Evolutionary conservation across 2,113 vertebrate species (phyloP).

Genomic region (Atractosteus spatula): DNA sequence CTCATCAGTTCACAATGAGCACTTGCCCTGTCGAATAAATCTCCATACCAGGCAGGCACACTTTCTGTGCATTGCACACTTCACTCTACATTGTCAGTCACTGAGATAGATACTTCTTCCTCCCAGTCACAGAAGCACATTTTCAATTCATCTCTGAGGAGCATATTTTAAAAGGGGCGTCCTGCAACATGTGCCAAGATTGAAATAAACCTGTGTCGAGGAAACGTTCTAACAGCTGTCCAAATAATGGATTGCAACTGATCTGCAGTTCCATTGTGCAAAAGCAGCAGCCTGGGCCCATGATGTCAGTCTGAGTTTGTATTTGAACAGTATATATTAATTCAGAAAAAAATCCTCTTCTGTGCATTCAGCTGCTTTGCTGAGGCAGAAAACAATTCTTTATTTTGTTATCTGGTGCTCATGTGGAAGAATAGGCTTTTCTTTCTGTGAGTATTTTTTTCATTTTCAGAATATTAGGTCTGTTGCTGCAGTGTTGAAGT

Average conservation of each 20-base stretch:
- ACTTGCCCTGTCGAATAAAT: no score
- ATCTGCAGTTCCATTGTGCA: slow-evolving; percentile 9
- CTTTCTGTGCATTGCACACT: no score
- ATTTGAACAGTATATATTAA: slow-evolving; percentile 22
- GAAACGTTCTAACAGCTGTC: slow-evolving; percentile 16
- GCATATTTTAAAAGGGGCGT: neutral
- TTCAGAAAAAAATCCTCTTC: neutral
- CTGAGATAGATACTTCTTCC: neutral
- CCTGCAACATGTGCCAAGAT: neutral
- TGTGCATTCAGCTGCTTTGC: neutral
- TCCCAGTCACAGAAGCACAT: neutral
- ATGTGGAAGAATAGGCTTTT: neutral
- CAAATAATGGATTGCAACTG: slow-evolving; percentile 26
- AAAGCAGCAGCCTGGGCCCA: slow-evolving; percentile 3
- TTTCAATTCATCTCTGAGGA: neutral
- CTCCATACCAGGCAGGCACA: no score
- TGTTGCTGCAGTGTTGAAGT: no score
- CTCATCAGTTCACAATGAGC: no score
- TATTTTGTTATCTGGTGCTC: neutral
- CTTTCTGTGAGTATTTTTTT: neutral
- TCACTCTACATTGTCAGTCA: no score
- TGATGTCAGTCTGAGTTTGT: slow-evolving; percentile 22
- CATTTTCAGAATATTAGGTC: neutral
- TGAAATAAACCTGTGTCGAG: slow-evolving; percentile 14
- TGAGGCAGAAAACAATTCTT: neutral